Percentiles rank a stretch among this genome's conserved stretches.
Evolutionary conservation across 1,140 invertebrate species (phyloP).

Genomic region (Heliconius eleuchia): DNA sequence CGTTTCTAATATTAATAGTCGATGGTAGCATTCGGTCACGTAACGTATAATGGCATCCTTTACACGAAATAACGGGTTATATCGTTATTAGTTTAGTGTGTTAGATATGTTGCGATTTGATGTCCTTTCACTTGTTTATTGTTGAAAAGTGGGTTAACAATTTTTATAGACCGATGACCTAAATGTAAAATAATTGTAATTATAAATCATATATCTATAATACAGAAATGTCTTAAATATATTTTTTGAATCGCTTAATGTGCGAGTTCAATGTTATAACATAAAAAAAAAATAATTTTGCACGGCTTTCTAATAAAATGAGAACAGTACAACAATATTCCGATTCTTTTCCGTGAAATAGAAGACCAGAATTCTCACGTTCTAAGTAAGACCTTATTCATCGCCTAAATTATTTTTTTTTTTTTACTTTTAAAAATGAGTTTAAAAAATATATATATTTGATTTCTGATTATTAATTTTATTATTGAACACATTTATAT

Average conservation of each 20-base stretch:
- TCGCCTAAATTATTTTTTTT: neutral
- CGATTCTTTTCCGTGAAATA: neutral
- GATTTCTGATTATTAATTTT: neutral
- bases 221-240: neutral
- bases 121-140: conserved; percentile 39
- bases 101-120: conserved; percentile 31
- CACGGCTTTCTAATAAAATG: neutral
- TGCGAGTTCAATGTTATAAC: no score
- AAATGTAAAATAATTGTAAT: neutral
- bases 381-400: neutral
- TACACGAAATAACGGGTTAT: conserved; percentile 34
- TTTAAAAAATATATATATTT: neutral
- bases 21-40: conserved; percentile 34
- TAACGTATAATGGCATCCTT: conserved; percentile 42
- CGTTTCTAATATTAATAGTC: conserved; percentile 44
- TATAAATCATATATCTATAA: neutral
- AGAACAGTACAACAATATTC: neutral
- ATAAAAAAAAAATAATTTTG: neutral
- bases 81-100: conserved; percentile 37
- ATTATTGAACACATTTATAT: no score
- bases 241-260: neutral
- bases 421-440: neutral
- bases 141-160: conserved; percentile 16
- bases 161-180: neutral
- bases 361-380: neutral